Evolutionary conservation across 2,888 invertebrate species (phyloP), one percentile per base, ranked within the genome.

Genomic region (Parnassius smintheus): DNA sequence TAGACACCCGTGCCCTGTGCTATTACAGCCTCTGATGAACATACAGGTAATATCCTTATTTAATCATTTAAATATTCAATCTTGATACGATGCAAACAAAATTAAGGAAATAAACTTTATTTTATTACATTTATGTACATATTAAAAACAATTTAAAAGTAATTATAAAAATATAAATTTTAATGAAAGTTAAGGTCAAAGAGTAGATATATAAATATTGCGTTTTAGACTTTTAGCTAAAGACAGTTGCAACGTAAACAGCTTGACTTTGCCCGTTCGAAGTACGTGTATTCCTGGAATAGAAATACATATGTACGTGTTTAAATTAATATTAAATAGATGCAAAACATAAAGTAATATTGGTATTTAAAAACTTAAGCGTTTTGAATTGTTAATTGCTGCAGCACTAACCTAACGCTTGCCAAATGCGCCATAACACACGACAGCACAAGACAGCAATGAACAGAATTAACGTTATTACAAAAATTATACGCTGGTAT

Each of bases 231-330:
- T 45, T 12, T 22, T 53, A 9, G 13, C 13, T 56, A 81, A 56
- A 75, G 83, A 68, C 84, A 89, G 66, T 76, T 81, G 66, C 85
- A 88, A n/a, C 80, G 69, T 51, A 79, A 69, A 63, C 85, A 87
- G 67, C 75, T 85, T 0, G 79, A 75, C 70, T 92, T 93, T 1
- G 92, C 81, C 66, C 85, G 88, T 74, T 93, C 93, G 72, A 95
- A 95, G 72, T 94, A 94, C 65, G 94, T 92, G 70, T 94, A 94
- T 81, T 95, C 94, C 95, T 95, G 88, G 70, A 93, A 93, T 67
- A 78, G 80, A 73, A 66, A 65, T 18, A 22, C 12, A 46, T 35
- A 25, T 0, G 18, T 35, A 35, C 25, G 13, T 49, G 7, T 13
- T 49, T n/a, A 13, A 13, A 9, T 49, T 9, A 49, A 49, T 46